These are phyloP conservation scores for Chouioia cunea DNA, from an alignment of 2,888 invertebrate species.

Conservation along the genomic window DNA sequence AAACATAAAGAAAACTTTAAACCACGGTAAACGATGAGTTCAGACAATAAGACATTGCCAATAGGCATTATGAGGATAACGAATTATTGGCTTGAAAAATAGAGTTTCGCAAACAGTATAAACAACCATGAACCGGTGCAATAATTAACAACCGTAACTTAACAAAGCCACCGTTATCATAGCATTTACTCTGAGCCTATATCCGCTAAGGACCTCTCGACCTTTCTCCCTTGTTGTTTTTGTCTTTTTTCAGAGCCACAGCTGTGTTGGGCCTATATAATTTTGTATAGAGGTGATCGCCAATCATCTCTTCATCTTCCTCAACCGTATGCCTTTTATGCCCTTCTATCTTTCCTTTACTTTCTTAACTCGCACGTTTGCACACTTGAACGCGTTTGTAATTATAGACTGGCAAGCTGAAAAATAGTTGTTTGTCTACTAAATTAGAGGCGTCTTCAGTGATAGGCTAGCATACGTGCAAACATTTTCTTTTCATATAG, in stretches of 20 bases:
- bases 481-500: no score
- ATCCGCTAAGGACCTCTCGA: constrained; percentile 23
- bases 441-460: no score
- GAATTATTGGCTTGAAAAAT: no score
- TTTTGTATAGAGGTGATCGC: constrained; percentile 17
- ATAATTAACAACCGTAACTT: constrained; percentile 33
- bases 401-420: no score
- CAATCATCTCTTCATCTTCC: constrained; percentile 15
- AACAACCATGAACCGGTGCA: no score
- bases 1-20: no score
- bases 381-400: background rate
- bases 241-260: constrained; percentile 11
- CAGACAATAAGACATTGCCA: no score
- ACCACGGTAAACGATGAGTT: no score
- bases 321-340: background rate
- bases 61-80: no score
- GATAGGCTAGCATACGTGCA: no score
- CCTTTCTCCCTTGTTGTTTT: background rate
- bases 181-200: background rate
- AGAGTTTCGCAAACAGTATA: no score
- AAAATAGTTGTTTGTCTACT: no score
- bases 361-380: background rate
- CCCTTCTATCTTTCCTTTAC: background rate
- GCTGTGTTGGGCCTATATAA: constrained; percentile 22
- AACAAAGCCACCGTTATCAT: constrained; percentile 27